Evolutionary conservation across 2,113 vertebrate genomes (phyloP), one percentile per base, ranked within the genome.

Genomic region (Eulemur rufifrons): DNA sequence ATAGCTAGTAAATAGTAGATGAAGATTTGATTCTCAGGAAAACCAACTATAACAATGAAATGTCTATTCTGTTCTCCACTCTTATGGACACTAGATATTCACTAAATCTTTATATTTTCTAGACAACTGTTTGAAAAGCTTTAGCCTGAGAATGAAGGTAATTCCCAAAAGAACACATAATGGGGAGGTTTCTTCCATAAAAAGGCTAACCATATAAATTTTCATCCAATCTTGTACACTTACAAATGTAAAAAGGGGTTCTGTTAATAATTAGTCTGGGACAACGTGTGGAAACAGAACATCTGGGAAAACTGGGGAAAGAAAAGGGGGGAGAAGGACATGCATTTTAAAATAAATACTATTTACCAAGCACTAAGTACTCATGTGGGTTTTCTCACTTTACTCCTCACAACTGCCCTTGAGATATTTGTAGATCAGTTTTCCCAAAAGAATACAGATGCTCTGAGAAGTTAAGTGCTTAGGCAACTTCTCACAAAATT

Each of bases 301-400:
- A 66, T 74, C 0, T n/a, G 42, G 27, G 42, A 25, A 34, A 92
- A 83, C 37, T n/a, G 2, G 17, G 61, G 76, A 68, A 59, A 45
- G 20, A 54, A 45, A 69, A 45, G 4, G 13, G 4, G 18, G 32
- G 5, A 74, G 59, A 52, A 69, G 45, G 59, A 4, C 12, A 61
- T 77, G 42, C 34, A 54, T 83, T 92, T 78, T 56, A 17, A 85
- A 91, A 84, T 92, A 61, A 92, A 92, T 78, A 37, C 15, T 69
- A 9, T 89, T 89, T 84, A 47, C 45, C 45, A 73, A 56, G 37
- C 45, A 64, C 11, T 8, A 71, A 84, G 18, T 85, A 59, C 20
- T 34, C 25, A 0, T 68, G 59, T 37, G 63, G 3, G 17, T 29
- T 77, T 82, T 91, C 37, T 88, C 63, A 86, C 54, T 69, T 89